Evolutionary conservation across 1,140 invertebrate genomes (phyloP).

Genomic region (Drosophila cardini): DNA sequence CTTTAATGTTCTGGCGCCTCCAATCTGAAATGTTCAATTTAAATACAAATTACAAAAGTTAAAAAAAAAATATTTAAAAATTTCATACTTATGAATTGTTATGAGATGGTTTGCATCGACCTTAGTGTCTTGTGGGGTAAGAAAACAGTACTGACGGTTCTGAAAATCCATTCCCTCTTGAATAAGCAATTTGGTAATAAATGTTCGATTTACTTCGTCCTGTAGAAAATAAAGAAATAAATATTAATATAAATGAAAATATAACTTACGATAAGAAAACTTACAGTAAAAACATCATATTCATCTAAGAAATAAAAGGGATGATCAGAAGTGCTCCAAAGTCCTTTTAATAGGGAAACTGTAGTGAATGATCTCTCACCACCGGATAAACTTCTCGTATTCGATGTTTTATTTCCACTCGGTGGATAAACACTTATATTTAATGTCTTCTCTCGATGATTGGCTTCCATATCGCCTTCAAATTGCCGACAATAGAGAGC

Average conservation of each 20-base stretch:
- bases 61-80: not conserved
- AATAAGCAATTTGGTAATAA: constrained; percentile 89
- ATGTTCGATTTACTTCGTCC: constrained; percentile 90
- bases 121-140: constrained; percentile 91
- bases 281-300: constrained; percentile 99
- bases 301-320: constrained; percentile 99
- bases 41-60: too few relatives aligned
- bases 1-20: constrained; percentile 58
- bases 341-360: constrained; percentile 95
- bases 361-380: constrained; percentile 98
- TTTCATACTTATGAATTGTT: constrained; percentile 86
- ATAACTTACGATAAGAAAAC: not conserved
- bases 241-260: not conserved
- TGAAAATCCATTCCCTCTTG: constrained; percentile 87
- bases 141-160: constrained; percentile 90
- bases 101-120: constrained; percentile 85
- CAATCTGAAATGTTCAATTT: constrained; percentile 36
- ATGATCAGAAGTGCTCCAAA: constrained; percentile 95
- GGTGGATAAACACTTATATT: constrained; percentile 87
- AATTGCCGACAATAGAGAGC: constrained; percentile 64
- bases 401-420: constrained; percentile 82
- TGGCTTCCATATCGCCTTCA: constrained; percentile 87
- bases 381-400: constrained; percentile 92
- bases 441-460: constrained; percentile 86
- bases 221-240: constrained; percentile 64